These are phyloP conservation scores for Agrochola lota DNA, from an alignment of 2,888 invertebrate species.

Conservation along the genomic window DNA sequence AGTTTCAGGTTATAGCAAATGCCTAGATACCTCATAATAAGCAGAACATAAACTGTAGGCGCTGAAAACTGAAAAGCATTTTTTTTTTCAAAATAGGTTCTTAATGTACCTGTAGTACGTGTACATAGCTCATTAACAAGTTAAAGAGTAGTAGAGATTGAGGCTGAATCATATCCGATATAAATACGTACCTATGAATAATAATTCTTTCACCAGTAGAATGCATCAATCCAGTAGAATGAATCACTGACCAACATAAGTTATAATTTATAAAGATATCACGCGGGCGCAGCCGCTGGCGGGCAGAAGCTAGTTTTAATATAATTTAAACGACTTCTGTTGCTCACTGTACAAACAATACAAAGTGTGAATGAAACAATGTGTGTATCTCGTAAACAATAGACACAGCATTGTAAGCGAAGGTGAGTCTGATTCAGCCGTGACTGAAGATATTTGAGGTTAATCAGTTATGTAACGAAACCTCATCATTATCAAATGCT, in stretches of 20 bases:
- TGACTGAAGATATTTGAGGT: conserved; percentile 71
- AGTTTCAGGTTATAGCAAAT: conserved; percentile 19
- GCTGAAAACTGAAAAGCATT: conserved; percentile 5
- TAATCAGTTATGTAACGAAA: conserved; percentile 70
- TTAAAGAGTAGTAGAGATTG: background rate
- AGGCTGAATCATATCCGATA: background rate
- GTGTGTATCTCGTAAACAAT: conserved; percentile 75
- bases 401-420: conserved; percentile 68
- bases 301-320: no score
- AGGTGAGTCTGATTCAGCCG: conserved; percentile 72
- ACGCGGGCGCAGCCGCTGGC: no score
- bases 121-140: no score
- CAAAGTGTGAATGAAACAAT: conserved; percentile 76
- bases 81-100: background rate
- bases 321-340: background rate
- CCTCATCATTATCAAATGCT: conserved; percentile 65
- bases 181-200: no score
- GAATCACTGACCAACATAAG: no score
- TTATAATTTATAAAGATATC: no score
- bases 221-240: no score
- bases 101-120: no score
- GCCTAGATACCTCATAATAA: background rate
- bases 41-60: conserved; percentile 10
- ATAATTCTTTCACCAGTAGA: no score
- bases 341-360: conserved; percentile 26